Evolutionary conservation across 2,797 vertebrate genomes (phyloP).

Genomic region (Cossypha caffra): DNA sequence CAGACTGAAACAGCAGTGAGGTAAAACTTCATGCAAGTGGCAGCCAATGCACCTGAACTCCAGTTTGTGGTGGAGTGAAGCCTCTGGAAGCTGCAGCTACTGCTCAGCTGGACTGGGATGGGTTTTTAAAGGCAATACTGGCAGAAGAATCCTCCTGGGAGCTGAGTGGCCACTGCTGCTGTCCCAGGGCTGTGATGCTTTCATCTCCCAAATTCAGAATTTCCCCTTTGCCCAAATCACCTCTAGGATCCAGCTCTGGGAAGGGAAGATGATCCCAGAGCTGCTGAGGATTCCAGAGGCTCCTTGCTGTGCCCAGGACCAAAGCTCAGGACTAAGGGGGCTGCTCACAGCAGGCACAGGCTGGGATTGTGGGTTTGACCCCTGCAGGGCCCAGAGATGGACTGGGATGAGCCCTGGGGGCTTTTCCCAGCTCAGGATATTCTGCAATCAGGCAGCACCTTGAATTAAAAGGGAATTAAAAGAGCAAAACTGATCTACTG

Average conservation of each 20-base stretch:
- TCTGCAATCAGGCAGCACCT: not conserved
- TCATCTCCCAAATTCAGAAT: not conserved
- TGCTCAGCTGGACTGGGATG: not conserved
- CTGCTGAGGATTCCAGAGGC: not conserved
- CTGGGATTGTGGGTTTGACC: too few species aligned
- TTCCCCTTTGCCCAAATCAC: not conserved
- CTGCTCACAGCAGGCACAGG: not conserved
- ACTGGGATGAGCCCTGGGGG: not conserved
- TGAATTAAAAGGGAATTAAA: not conserved
- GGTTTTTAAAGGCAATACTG: not conserved
- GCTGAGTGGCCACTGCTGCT: not conserved
- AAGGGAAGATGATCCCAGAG: not conserved
- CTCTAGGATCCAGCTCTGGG: not conserved
- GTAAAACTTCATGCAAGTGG: not conserved
- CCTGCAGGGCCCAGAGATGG: not conserved
- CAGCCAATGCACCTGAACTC: not conserved
- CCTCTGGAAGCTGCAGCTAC: not conserved
- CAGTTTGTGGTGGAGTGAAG: not conserved
- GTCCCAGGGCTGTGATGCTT: not conserved
- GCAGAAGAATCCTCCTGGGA: not conserved
- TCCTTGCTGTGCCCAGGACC: not conserved
- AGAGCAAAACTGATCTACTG: not conserved
- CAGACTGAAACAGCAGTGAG: not conserved
- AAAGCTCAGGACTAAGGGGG: not conserved
- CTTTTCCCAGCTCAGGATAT: not conserved